Evolutionary conservation across 2,797 vertebrate genomes (phyloP), one percentile per base, ranked within the genome.

Genomic region (Calcarius lapponicus): DNA sequence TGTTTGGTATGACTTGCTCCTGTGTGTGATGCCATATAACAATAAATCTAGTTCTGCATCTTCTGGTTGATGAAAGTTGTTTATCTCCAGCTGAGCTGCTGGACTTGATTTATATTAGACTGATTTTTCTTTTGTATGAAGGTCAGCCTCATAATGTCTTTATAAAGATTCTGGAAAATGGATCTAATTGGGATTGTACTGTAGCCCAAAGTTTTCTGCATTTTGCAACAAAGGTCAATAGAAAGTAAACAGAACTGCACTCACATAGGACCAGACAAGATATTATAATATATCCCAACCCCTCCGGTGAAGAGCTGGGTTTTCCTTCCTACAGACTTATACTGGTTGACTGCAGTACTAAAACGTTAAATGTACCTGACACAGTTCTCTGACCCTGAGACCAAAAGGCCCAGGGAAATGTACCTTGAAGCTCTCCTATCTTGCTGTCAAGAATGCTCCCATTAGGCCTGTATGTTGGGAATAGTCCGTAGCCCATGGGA

Each of bases 71-170:
- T 93, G 81, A 81, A 86, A 94, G 75, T 84, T 80, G 72, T 92
- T 94, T 88, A 84, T 93, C 85, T 93, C 80, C 79, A 86, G 79
- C 85, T 88, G 76, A 91, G 80, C 72, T 67, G 70, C 60, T 93
- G 20, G 62, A 66, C 32, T 90, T 91, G 80, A 92, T 96, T 84
- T 90, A 75, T 91, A 76, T 92, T 79, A 66, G 56, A 48, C 66
- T 81, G 43, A 56, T 88, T 94, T 88, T 96, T 80, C 60, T 90
- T 91, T 81, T 74, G 20, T 54, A 48, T 62, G 71, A 88, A 79
- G 69, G 57, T 88, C 47, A 71, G 53, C 36, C 24, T 87, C 61
- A 24, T 56, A 72, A 25, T 3, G 3, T 79, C 20, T 69, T 61
- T 50, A 20, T 42, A 75, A 51, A 17, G 36, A 64, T 56, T 11